Evolutionary conservation across 2,113 vertebrate species (phyloP), one percentile per base, ranked within the genome.

Genomic region (Malaclemys terrapin): DNA sequence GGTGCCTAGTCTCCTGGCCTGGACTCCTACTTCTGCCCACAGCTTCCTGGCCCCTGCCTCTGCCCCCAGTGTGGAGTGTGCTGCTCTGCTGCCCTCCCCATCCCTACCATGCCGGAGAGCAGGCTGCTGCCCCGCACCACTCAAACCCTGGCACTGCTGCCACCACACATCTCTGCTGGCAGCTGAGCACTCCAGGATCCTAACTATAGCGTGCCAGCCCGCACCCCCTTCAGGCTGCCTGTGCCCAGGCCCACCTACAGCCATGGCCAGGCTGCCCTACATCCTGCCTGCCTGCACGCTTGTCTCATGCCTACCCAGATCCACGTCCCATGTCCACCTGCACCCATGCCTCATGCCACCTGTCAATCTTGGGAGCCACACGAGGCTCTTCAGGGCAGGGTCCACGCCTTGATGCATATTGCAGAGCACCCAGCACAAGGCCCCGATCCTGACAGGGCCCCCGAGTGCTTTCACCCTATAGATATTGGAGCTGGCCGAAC

Each of bases 71-170:
- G 54, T 56, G 22, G 31, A 29, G 13, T 35, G 59, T 16, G 14
- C 14, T 31, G 27, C 25, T 35, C 59, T 35, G 27, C 59, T 65
- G 59, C 14, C 31, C 31, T 19, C 17, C 65, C 65, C 19, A 20
- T n/a, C 65, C 17, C 65, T 38, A 35, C 35, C 35, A 16, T 4
- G 31, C 57, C 24, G 10, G 25, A 65, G 12, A 65, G 62, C 62
- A 65, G 35, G 65, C 50, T 2, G 69, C 93, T 83, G 94, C 92
- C 92, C 56, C 92, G 83, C 82, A 93, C 89, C 92, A 85, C 87
- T 54, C 89, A 90, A 87, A 72, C 35, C 65, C n/a, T 65, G 31
- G 29, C 8, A 19, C 14, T 35, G 62, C 31, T 35, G 31, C 62
- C 35, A 69, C 7, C 14, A 31, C 62, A 69, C 31, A 3, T 6